Evolutionary conservation across 2,113 vertebrate species (phyloP).

Genomic region (Siniperca knerii): DNA sequence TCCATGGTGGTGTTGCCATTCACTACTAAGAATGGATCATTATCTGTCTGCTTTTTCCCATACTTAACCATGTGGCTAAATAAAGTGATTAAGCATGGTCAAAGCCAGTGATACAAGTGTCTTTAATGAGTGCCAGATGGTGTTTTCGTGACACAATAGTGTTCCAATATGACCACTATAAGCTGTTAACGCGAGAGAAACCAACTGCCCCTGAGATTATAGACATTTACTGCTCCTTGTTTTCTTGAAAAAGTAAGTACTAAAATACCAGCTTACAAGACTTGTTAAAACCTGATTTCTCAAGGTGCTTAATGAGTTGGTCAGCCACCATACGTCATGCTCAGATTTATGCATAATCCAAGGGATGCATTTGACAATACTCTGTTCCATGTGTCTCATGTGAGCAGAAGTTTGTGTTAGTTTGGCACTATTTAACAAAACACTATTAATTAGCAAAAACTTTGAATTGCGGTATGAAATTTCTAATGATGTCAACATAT

Average conservation of each 20-base stretch:
- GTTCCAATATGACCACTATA: background rate
- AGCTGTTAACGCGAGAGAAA: background rate
- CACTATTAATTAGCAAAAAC: background rate
- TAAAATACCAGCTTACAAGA: background rate
- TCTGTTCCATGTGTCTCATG: background rate
- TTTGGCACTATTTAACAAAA: background rate
- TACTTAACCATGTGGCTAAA: background rate
- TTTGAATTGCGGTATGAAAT: background rate
- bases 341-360: background rate
- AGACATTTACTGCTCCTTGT: background rate
- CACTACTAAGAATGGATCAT: background rate
- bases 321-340: background rate
- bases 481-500: background rate
- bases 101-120: slow-evolving; percentile 3
- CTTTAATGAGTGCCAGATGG: background rate
- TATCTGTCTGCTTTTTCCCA: background rate
- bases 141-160: background rate
- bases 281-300: background rate
- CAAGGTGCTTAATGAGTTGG: background rate
- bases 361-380: background rate
- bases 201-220: background rate
- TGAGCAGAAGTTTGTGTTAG: background rate
- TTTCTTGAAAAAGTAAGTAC: background rate
- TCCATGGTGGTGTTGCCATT: slow-evolving; percentile 9
- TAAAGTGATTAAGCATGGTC: background rate